Percentiles rank a stretch among this genome's conserved stretches.
These are phyloP conservation scores for Orbicella faveolata DNA, from an alignment of 64 coral and sea anemone genomes.

Conservation along the genomic window DNA sequence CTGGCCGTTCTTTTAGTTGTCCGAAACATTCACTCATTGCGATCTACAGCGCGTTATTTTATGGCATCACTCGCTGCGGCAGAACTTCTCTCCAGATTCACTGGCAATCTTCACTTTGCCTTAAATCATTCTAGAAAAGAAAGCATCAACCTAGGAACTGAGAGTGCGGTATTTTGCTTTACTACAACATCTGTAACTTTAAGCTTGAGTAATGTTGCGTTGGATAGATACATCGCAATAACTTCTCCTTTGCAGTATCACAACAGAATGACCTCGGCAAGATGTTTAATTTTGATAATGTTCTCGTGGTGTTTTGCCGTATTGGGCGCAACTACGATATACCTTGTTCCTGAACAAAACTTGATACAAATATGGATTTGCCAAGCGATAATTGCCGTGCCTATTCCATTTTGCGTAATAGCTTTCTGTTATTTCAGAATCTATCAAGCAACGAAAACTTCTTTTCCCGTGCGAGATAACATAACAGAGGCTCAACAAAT, in stretches of 20 bases:
- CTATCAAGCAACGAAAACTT: background rate
- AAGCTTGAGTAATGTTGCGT: background rate
- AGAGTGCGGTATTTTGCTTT: background rate
- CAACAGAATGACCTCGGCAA: background rate
- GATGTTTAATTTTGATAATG: background rate
- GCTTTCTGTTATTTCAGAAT: constrained; percentile 5
- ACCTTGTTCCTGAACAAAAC: background rate
- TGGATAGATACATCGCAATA: constrained; percentile 21
- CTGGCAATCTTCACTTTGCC: background rate
- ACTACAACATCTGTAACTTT: background rate
- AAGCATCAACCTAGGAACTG: background rate
- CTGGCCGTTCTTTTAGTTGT: background rate
- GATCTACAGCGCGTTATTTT: background rate
- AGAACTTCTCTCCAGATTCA: background rate
- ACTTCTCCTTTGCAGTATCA: constrained; percentile 4
- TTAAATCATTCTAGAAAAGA: background rate
- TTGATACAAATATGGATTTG: background rate
- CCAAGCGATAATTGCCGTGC: background rate
- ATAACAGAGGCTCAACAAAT: constrained; percentile 8
- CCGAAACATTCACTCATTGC: background rate
- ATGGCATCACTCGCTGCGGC: background rate
- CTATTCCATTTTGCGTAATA: background rate
- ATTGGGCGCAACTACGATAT: too few species aligned
- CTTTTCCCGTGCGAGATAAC: background rate
- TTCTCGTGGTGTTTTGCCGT: background rate